Conservation (phyloP, 2,797 vertebrate species). For the Microctenopoma steveboyesi region DNA sequence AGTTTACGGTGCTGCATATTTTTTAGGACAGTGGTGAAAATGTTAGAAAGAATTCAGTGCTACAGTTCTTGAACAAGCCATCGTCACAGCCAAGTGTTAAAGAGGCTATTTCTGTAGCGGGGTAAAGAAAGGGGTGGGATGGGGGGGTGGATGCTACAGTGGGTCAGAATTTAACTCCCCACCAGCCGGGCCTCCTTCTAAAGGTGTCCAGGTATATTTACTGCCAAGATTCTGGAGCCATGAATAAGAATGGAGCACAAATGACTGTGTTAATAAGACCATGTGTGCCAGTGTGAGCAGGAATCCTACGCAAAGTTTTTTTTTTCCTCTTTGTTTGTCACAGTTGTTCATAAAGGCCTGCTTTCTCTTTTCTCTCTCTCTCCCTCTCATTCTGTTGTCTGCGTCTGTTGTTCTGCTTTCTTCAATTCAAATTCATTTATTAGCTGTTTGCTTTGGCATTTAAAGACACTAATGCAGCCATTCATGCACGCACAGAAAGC, state of each 20-base stretch:
- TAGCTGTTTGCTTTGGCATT: conserved; percentile 59
- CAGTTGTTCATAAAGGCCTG: conserved; percentile 31
- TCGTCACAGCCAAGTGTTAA: conserved; percentile 9
- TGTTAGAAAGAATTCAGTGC: not conserved
- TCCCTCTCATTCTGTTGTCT: conserved; percentile 44
- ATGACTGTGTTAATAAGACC: conserved; percentile 60
- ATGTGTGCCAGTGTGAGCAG: conserved; percentile 52
- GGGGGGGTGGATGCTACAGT: conserved; percentile 48
- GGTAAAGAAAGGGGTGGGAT: conserved; percentile 3
- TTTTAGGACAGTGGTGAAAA: not conserved
- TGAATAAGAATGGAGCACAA: conserved; percentile 68
- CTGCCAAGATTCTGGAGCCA: conserved; percentile 53
- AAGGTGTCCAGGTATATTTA: conserved; percentile 74
- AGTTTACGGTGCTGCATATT: not conserved
- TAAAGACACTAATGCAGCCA: conserved; percentile 33
- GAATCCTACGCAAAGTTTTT: conserved; percentile 24
- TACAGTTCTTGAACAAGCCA: conserved; percentile 7
- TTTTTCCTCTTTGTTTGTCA: conserved; percentile 17
- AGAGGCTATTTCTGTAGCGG: conserved; percentile 1
- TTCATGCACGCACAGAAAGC: conserved; percentile 31
- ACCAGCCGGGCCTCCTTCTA: conserved; percentile 5
- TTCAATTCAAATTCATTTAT: conserved; percentile 55
- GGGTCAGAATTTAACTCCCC: conserved; percentile 39
- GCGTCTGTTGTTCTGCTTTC: conserved; percentile 33
- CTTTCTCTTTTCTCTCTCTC: conserved; percentile 4